Percentiles rank a stretch among this genome's conserved stretches.
phyloP scores from a whole-genome alignment of 1,140 invertebrate genomes.

The Zelostemma sp. region DNA sequence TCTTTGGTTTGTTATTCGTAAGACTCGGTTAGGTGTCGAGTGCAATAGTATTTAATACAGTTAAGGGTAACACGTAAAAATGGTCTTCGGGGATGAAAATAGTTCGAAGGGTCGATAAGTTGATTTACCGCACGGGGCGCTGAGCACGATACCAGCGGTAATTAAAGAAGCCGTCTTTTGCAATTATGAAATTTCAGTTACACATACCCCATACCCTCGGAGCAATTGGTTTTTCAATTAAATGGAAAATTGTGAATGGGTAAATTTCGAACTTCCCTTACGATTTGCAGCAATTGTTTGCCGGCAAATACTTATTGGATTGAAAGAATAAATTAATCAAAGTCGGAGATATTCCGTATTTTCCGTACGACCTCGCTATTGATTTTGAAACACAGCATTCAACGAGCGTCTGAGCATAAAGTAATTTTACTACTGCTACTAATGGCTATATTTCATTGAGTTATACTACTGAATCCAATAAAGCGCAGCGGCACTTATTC shows the following conservation, averaged over 20 bases:
- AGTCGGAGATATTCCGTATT: no score
- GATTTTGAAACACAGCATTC: constrained; percentile 18
- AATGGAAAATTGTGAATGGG: no score
- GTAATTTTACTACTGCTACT: constrained; percentile 28
- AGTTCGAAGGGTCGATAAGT: constrained; percentile 35
- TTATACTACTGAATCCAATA: constrained; percentile 14
- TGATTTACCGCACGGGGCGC: constrained; percentile 17
- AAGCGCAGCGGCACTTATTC: constrained; percentile 16
- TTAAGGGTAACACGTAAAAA: constrained; percentile 27
- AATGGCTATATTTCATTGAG: constrained; percentile 23
- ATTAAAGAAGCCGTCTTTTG: neutral
- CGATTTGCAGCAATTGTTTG: no score
- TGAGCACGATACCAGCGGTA: neutral
- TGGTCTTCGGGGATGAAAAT: constrained; percentile 15
- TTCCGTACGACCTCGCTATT: no score
- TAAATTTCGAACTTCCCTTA: no score
- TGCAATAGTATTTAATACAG: constrained; percentile 27
- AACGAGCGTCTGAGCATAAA: constrained; percentile 16
- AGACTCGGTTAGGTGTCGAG: constrained; percentile 28
- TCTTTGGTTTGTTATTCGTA: constrained; percentile 25
- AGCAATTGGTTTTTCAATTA: no score
- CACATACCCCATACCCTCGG: no score
- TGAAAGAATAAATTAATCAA: no score
- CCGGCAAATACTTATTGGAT: no score
- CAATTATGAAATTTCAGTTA: neutral